A percentile compares a stretch with the other conserved stretches of the same genome.
Conservation (phyloP, 1,140 invertebrate genomes). For the Stegodyphus dumicola region DNA sequence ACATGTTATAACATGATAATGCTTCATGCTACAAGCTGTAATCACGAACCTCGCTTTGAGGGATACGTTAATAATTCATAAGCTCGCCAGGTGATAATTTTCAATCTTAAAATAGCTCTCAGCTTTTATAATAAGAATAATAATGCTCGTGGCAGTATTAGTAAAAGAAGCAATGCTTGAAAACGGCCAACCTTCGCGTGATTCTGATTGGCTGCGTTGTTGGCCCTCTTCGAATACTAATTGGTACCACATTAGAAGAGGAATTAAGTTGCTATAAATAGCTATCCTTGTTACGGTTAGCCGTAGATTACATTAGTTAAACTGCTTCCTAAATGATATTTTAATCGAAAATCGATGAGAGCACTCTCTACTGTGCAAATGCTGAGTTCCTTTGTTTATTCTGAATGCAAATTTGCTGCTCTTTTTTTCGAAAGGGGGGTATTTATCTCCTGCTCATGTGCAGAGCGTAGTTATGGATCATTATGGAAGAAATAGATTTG, state of each 20-base stretch:
- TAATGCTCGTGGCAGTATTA: slow-evolving; percentile 1
- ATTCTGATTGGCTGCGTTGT: background rate
- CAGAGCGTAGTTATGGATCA: no score
- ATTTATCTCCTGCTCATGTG: no score
- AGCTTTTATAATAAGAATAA: slow-evolving; percentile 30
- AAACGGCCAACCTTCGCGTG: slow-evolving; percentile 6
- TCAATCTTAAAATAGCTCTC: slow-evolving; percentile 43
- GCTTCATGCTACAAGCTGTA: slow-evolving; percentile 26
- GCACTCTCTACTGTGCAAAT: no score
- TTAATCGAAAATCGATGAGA: slow-evolving; percentile 40
- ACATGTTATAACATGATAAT: slow-evolving; percentile 7
- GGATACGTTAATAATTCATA: slow-evolving; percentile 27
- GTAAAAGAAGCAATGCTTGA: slow-evolving; percentile 19
- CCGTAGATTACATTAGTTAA: slow-evolving; percentile 25
- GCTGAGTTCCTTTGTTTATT: no score
- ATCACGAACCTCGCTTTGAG: slow-evolving; percentile 12
- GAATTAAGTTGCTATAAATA: slow-evolving; percentile 40
- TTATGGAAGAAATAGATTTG: no score
- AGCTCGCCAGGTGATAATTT: slow-evolving; percentile 15
- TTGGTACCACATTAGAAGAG: slow-evolving; percentile 8
- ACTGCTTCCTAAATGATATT: slow-evolving; percentile 31
- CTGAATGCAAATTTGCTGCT: no score
- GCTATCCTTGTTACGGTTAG: slow-evolving; percentile 1
- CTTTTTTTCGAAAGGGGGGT: no score
- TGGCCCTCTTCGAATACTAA: slow-evolving; percentile 19